A percentile compares a stretch with the other conserved stretches of the same genome.
Evolutionary conservation across 2,797 vertebrate genomes (phyloP).

Genomic region (Mus minutoides): DNA sequence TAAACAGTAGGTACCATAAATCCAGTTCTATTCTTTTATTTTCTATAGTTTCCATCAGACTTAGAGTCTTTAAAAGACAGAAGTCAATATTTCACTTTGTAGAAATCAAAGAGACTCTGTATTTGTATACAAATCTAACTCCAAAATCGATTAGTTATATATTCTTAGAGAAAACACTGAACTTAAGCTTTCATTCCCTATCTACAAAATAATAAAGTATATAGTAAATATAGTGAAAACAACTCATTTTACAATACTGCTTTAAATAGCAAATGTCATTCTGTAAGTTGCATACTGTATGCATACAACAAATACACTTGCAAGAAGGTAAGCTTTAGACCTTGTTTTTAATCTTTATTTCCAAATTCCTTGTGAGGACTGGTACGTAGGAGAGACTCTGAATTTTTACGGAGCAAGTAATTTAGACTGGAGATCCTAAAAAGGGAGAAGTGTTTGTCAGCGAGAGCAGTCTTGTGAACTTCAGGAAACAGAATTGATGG

Average conservation of each 20-base stretch:
- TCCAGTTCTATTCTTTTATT: neutral
- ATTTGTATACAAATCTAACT: neutral
- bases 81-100: neutral
- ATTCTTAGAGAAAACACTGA: neutral
- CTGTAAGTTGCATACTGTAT: neutral
- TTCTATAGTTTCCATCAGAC: neutral
- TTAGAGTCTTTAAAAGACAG: neutral
- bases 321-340: neutral
- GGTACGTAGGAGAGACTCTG: neutral
- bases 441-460: neutral
- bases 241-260: neutral
- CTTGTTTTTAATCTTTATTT: neutral
- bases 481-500: neutral
- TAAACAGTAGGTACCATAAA: neutral
- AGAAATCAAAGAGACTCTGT: neutral
- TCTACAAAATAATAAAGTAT: neutral
- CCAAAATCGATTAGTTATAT: neutral
- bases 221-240: neutral
- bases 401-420: neutral
- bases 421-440: neutral
- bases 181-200: neutral
- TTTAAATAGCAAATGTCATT: conserved; percentile 10
- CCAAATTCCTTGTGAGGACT: neutral
- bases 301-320: neutral
- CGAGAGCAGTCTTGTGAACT: neutral